phyloP scores from a whole-genome alignment of 2,797 vertebrate species.

The Monodelphis domestica region DNA sequence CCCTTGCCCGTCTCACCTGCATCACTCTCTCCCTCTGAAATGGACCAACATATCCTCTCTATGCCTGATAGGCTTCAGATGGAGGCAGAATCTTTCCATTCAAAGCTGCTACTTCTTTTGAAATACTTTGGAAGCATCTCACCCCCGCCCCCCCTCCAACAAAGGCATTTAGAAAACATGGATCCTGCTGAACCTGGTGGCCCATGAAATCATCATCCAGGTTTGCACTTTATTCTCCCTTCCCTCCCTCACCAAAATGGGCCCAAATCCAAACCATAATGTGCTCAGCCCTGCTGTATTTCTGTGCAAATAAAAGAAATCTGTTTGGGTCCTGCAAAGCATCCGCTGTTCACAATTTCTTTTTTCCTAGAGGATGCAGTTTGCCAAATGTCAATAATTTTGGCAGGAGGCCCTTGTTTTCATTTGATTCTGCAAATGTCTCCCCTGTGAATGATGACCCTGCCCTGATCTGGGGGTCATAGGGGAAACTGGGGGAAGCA shows the following conservation, averaged over 20 bases:
- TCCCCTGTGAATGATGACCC: conserved; percentile 58
- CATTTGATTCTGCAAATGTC: conserved; percentile 68
- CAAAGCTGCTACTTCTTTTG: conserved; percentile 65
- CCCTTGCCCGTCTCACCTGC: rapidly evolving
- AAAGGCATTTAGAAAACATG: conserved; percentile 56
- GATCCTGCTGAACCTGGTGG: conserved; percentile 54
- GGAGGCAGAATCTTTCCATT: background rate
- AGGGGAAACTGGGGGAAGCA: conserved; percentile 49
- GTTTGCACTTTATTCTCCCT: conserved; percentile 52
- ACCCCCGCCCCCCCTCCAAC: background rate
- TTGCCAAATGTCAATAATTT: conserved; percentile 74
- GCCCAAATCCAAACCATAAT: conserved; percentile 36
- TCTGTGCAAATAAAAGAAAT: conserved; percentile 80
- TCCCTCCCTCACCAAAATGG: conserved; percentile 49
- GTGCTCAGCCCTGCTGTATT: conserved; percentile 55
- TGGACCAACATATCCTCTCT: background rate
- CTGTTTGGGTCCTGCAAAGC: conserved; percentile 70
- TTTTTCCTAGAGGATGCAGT: conserved; percentile 68
- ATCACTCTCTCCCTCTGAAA: background rate
- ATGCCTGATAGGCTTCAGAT: background rate
- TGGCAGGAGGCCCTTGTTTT: conserved; percentile 71
- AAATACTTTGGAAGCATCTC: conserved; percentile 66
- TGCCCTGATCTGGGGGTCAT: conserved; percentile 71
- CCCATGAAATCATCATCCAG: conserved; percentile 72
- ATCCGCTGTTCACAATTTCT: conserved; percentile 53